These are phyloP conservation scores for Alexandromys fortis DNA, from an alignment of 2,113 vertebrate genomes.

Conservation along the genomic window DNA sequence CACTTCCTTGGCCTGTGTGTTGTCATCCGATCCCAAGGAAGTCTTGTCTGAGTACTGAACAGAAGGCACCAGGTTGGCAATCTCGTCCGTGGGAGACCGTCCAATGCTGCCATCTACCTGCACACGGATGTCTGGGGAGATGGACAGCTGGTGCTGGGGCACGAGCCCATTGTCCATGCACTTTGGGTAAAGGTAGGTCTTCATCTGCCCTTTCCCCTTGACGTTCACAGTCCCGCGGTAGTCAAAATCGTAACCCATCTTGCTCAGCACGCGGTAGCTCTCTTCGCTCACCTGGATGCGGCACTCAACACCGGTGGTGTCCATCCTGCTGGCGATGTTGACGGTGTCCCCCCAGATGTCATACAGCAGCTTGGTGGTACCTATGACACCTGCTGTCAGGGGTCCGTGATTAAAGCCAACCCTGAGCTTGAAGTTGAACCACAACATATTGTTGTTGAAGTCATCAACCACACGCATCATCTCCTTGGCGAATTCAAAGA, in stretches of 20 bases:
- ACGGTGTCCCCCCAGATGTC: constrained; percentile 99
- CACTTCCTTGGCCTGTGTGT: constrained; percentile 80
- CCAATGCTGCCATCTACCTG: constrained; percentile 99
- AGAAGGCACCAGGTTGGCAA: constrained; percentile 92
- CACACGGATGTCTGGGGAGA: constrained; percentile 96
- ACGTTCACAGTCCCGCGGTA: constrained; percentile 99
- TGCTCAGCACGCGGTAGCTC: constrained; percentile 93
- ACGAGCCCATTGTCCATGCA: constrained; percentile 92
- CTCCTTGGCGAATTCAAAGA: constrained; percentile 98
- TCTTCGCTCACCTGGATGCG: constrained; percentile 99
- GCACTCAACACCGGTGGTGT: constrained; percentile 97
- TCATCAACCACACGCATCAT: constrained; percentile 99
- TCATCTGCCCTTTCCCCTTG: constrained; percentile 99
- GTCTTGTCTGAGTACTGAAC: constrained; percentile 83
- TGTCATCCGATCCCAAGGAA: constrained; percentile 77
- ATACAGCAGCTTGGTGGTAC: constrained; percentile 97
- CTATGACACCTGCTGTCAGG: constrained; percentile 96
- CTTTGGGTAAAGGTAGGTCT: constrained; percentile 98
- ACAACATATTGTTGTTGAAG: constrained; percentile 99
- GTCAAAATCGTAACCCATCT: constrained; percentile 97
- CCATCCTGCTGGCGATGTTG: constrained; percentile 99
- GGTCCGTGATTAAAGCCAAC: constrained; percentile 98
- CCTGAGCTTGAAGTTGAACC: constrained; percentile 97
- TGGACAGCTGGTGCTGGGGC: constrained; percentile 90
- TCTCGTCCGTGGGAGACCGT: constrained; percentile 97